Evolutionary conservation across 2,113 vertebrate genomes (phyloP), one percentile per base, ranked within the genome.

Genomic region (Tympanuchus pallidicinctus): DNA sequence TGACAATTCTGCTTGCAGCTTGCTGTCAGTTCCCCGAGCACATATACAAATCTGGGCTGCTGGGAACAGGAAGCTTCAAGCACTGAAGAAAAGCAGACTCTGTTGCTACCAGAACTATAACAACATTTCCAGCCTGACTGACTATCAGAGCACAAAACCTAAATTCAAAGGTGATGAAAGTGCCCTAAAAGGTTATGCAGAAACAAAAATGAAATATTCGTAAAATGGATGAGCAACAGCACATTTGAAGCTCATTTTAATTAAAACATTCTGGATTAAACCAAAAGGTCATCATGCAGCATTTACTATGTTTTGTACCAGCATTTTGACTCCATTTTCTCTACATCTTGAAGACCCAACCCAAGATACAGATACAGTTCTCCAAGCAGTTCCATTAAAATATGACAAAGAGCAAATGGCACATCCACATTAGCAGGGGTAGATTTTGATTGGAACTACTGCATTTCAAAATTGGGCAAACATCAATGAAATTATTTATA

Each of bases 81-180:
- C 25, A 42, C 27, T 66, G 75, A 57, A 59, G 66, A 89, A 89
- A 93, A 89, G 17, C 78, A 91, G 77, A 76, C 25, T 76, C 64
- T 14, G 25, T 32, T 63, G 56, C 74, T 54, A 87, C 21, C 59
- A 66, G 14, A 61, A 69, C 20, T 59, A 1, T 43, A 79, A 84
- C 27, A 82, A 22, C 12, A 80, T 77, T 82, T 87, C 54, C 0
- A 2, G 27, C 50, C 67, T 91, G 57, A 77, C 28, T 57, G 59
- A 60, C 85, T 66, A 65, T 36, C 66, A 32, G 45, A 56, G 34
- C n/a, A 85, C 63, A 45, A 91, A 94, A 70, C 48, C 65, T 82
- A 84, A 72, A 76, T 89, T 82, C 63, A 72, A n/a, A 56, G 82
- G 34, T 61, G 5, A 72, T 34, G 8, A 84, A 91, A 95, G 91